Conservation (phyloP, 2,888 invertebrate genomes). For the Drosophila nigricruria region DNA sequence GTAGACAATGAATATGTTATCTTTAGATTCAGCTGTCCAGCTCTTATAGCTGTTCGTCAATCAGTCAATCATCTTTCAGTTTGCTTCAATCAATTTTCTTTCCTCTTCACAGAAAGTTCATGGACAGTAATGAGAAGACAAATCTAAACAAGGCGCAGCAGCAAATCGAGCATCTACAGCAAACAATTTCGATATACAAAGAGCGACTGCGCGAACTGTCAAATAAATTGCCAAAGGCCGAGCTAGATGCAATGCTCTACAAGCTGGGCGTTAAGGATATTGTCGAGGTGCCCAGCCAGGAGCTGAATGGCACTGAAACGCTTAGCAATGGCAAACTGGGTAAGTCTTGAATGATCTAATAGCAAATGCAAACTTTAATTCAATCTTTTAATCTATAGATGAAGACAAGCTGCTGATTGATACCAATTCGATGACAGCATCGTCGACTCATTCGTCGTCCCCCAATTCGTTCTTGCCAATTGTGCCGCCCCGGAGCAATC, state of each 20-base stretch:
- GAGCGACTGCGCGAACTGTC: slow-evolving; percentile 91
- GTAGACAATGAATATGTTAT: background rate
- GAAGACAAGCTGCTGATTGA: slow-evolving; percentile 85
- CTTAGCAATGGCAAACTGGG: slow-evolving; percentile 74
- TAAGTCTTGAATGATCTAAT: slow-evolving; percentile 23
- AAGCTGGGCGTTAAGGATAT: slow-evolving; percentile 87
- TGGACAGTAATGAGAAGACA: slow-evolving; percentile 96
- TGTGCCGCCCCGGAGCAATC: slow-evolving; percentile 85
- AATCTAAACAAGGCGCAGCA: slow-evolving; percentile 95
- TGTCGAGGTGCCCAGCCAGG: slow-evolving; percentile 77
- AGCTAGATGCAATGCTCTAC: slow-evolving; percentile 86
- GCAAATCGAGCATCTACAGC: slow-evolving; percentile 94
- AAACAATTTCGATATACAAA: slow-evolving; percentile 93
- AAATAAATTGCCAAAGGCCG: slow-evolving; percentile 83
- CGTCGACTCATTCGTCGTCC: slow-evolving; percentile 74
- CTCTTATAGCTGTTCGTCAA: background rate
- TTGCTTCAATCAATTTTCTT: background rate
- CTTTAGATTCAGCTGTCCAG: background rate
- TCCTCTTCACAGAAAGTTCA: slow-evolving; percentile 89
- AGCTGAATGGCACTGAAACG: slow-evolving; percentile 57
- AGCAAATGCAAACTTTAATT: background rate
- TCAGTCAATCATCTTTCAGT: background rate
- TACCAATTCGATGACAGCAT: slow-evolving; percentile 80
- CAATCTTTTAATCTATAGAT: slow-evolving; percentile 34
- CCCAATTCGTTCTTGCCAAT: slow-evolving; percentile 83